phyloP scores from a whole-genome alignment of 2,888 invertebrate species.

The Hypsopygia costalis region DNA sequence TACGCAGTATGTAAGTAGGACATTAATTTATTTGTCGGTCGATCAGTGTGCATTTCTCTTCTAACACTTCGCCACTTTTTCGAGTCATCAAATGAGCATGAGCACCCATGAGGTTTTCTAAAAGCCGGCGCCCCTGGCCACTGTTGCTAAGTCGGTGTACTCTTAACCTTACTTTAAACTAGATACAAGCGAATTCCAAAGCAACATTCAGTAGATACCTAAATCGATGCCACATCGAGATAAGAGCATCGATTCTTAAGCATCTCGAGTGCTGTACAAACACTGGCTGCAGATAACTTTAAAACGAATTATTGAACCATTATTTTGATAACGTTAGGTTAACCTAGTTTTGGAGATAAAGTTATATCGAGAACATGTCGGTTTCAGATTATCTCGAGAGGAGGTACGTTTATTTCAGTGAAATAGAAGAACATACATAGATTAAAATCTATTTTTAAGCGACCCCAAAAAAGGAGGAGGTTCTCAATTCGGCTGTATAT shows the following conservation, averaged over 20 bases:
- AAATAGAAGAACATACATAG: no score
- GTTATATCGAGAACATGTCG: neutral
- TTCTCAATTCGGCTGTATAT: no score
- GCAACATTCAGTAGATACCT: slow-evolving; percentile 5
- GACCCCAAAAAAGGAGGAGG: no score
- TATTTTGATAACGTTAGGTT: slow-evolving; percentile 53
- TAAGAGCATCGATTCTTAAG: slow-evolving; percentile 9
- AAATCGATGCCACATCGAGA: slow-evolving; percentile 6
- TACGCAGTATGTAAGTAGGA: no score
- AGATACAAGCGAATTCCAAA: neutral
- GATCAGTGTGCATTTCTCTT: no score
- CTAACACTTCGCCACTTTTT: no score
- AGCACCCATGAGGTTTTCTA: no score
- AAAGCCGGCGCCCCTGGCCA: no score
- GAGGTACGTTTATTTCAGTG: neutral
- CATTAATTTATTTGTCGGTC: no score
- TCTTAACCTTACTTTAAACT: neutral
- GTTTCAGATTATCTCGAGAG: neutral
- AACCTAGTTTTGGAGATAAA: slow-evolving; percentile 52
- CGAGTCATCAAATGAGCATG: no score
- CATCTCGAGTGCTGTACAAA: slow-evolving; percentile 59
- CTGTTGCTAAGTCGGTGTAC: neutral
- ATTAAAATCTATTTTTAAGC: no score
- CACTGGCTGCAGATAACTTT: slow-evolving; percentile 42
- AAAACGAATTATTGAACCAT: slow-evolving; percentile 58